Conservation (phyloP, 2,113 vertebrate species). For the Mobula birostris region DNA sequence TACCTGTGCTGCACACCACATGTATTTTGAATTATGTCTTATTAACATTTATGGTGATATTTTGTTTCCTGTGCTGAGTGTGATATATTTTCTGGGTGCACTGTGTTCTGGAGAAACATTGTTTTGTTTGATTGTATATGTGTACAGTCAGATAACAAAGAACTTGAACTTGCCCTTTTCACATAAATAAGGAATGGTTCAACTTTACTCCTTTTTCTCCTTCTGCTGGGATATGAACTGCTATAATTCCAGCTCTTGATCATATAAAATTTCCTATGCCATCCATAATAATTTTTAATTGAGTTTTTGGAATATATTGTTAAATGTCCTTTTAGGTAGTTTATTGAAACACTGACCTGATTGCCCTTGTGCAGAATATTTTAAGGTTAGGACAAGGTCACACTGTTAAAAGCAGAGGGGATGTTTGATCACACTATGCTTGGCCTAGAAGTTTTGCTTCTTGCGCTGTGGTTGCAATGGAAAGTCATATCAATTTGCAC, state of each 20-base stretch:
- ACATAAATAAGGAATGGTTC: neutral
- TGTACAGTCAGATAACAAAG: no score
- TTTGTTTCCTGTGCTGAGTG: no score
- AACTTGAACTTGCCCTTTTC: neutral
- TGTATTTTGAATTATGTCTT: no score
- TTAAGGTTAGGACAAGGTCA: neutral
- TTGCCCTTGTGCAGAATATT: neutral
- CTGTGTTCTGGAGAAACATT: no score
- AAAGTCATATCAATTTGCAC: neutral
- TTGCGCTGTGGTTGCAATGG: neutral
- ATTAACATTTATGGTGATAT: no score
- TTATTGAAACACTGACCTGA: neutral
- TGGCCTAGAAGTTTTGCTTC: neutral
- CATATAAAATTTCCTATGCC: neutral
- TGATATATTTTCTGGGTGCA: no score
- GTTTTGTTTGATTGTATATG: no score
- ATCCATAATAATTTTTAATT: neutral
- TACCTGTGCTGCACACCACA: no score
- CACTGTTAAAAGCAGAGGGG: neutral
- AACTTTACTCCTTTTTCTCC: neutral
- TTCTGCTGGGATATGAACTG: neutral
- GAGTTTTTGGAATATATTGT: neutral
- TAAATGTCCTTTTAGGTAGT: neutral
- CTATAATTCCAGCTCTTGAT: neutral
- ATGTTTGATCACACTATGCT: neutral